A percentile compares a stretch with the other conserved stretches of the same genome.
Evolutionary conservation across 2,888 invertebrate species (phyloP).

Genomic region (Masnerella sp.): DNA sequence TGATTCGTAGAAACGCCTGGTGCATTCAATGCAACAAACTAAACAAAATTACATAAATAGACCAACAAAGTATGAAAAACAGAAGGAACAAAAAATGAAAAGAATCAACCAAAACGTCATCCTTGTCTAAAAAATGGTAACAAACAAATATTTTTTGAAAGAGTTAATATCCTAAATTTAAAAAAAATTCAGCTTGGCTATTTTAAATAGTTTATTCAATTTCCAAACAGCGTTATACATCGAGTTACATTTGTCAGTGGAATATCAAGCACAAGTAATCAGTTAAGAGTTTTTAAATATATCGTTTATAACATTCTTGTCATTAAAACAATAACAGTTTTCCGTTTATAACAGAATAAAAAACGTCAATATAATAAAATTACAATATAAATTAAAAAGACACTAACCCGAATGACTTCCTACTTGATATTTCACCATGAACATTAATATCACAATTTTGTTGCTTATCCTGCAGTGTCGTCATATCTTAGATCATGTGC

Average conservation of each 20-base stretch:
- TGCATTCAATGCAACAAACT: background rate
- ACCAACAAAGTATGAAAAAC: constrained; percentile 1
- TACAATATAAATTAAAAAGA: too few relatives aligned
- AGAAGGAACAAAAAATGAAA: constrained; percentile 5
- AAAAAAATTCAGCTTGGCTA: constrained; percentile 19
- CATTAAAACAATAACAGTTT: too few relatives aligned
- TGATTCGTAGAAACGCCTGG: constrained; percentile 9
- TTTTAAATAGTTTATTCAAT: constrained; percentile 46
- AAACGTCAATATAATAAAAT: too few relatives aligned
- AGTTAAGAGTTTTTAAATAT: too few relatives aligned
- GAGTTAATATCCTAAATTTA: too few relatives aligned
- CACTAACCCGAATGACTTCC: too few relatives aligned
- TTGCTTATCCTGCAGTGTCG: background rate
- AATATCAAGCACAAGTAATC: too few relatives aligned
- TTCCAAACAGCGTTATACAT: constrained; percentile 16
- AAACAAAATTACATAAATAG: constrained; percentile 7
- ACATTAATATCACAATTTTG: constrained; percentile 45
- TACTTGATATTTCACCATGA: too few relatives aligned
- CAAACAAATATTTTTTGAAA: background rate
- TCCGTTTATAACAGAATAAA: too few relatives aligned
- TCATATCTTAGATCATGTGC: constrained; percentile 13
- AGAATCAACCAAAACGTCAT: too few relatives aligned
- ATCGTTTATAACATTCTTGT: too few relatives aligned
- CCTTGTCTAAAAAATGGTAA: background rate
- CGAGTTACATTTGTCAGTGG: too few relatives aligned